Evolutionary conservation across 1,140 invertebrate species (phyloP).

Genomic region (Dreissena rostriformis): DNA sequence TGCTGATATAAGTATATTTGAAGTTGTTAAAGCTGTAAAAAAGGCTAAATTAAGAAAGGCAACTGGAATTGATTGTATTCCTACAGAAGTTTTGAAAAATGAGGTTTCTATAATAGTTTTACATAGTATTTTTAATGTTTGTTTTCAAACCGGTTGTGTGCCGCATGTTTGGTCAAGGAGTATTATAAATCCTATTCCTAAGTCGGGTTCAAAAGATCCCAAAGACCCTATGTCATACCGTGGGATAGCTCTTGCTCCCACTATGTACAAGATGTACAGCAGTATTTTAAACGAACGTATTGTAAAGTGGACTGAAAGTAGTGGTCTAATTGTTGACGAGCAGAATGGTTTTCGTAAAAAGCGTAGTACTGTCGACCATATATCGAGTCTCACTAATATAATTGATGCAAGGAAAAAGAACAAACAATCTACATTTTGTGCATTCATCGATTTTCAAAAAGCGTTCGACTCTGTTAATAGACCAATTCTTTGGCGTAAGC

Average conservation of each 20-base stretch:
- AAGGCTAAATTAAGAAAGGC: background rate
- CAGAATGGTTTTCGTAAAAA: no score
- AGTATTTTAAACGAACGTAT: background rate
- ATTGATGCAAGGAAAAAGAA: no score
- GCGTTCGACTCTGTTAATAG: no score
- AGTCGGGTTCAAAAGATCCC: background rate
- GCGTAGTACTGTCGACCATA: no score
- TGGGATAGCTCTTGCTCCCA: background rate
- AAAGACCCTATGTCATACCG: background rate
- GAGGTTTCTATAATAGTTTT: background rate
- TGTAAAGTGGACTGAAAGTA: background rate
- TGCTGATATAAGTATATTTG: background rate
- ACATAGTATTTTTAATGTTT: background rate
- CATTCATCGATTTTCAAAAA: no score
- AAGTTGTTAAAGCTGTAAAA: background rate
- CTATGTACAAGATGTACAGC: background rate
- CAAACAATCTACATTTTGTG: no score
- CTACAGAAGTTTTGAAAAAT: background rate
- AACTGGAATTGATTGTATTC: background rate
- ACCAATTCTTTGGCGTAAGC: no score
- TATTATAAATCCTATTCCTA: background rate
- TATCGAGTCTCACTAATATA: no score
- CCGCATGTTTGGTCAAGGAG: background rate
- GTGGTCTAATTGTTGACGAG: background rate
- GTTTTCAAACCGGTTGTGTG: background rate